Evolutionary conservation across 2,113 vertebrate genomes (phyloP).

Genomic region (Xenus cinereus): DNA sequence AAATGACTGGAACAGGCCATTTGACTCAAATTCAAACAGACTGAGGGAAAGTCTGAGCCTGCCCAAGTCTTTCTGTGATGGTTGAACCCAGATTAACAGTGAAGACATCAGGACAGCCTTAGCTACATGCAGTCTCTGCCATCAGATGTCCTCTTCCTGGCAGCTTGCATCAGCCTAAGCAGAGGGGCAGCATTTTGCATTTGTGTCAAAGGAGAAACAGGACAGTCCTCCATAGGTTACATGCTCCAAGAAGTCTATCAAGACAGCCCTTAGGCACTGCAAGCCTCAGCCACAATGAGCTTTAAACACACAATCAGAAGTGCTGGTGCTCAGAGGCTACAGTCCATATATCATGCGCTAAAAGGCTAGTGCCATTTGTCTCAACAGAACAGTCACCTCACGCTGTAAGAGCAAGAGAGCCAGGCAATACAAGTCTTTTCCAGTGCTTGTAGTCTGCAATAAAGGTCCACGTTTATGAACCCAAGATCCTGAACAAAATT

Average conservation of each 20-base stretch:
- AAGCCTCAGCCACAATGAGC: not conserved
- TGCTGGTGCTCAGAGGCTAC: not conserved
- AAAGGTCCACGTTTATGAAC: not conserved
- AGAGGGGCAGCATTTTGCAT: not conserved
- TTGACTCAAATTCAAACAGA: not conserved
- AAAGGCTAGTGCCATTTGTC: not conserved
- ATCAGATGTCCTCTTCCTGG: not conserved
- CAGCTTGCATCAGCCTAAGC: not conserved
- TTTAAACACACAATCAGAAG: not conserved
- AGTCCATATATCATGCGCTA: not conserved
- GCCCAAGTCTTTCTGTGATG: fast-evolving
- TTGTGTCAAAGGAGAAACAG: not conserved
- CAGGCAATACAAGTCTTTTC: not conserved
- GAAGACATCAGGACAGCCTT: not conserved
- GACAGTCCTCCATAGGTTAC: not conserved
- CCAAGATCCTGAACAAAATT: not conserved
- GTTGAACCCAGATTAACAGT: not conserved
- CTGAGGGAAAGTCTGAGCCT: not conserved
- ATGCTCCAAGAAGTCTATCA: fast-evolving
- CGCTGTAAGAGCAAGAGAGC: not conserved
- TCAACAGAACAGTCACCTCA: not conserved
- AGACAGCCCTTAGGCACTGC: not conserved
- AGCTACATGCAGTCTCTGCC: not conserved
- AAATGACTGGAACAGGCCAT: not conserved
- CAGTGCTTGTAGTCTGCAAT: not conserved